Evolutionary conservation across 1,140 invertebrate genomes (phyloP).

Genomic region (Diachasma alloeum): DNA sequence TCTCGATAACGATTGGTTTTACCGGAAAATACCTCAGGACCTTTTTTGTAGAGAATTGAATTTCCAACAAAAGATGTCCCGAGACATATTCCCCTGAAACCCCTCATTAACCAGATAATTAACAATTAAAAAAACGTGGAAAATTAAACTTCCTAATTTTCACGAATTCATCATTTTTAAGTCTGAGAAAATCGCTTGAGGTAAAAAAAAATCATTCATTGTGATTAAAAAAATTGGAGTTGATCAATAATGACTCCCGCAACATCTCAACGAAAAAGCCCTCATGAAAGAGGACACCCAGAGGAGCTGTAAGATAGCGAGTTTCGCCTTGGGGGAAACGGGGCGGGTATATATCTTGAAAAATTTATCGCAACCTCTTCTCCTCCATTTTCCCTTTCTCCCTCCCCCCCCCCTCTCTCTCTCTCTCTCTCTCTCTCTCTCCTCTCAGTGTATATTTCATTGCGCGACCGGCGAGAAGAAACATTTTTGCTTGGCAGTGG

Average conservation of each 20-base stretch:
- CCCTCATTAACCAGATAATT: not conserved
- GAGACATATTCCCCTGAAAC: not conserved
- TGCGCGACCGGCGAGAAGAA: not conserved
- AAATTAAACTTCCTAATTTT: no score
- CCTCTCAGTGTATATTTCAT: constrained; percentile 15
- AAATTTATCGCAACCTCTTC: constrained; percentile 31
- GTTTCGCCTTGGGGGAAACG: not conserved
- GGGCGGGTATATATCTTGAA: constrained; percentile 19
- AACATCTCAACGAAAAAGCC: not conserved
- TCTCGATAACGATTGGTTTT: not conserved
- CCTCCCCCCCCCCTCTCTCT: not conserved
- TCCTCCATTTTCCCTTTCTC: not conserved
- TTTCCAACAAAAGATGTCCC: not conserved
- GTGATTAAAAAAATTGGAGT: not conserved
- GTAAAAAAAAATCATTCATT: not conserved
- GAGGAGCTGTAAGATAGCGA: not conserved
- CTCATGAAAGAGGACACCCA: not conserved
- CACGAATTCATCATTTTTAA: no score
- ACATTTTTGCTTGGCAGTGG: constrained; percentile 8
- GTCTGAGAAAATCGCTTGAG: no score
- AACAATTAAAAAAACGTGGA: not conserved
- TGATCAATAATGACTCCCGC: not conserved
- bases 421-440: not conserved
- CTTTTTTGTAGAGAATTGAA: not conserved
- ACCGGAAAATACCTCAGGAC: not conserved